Evolutionary conservation across 1,140 invertebrate species (phyloP), one percentile per base, ranked within the genome.

Genomic region (Whitmania pigra): DNA sequence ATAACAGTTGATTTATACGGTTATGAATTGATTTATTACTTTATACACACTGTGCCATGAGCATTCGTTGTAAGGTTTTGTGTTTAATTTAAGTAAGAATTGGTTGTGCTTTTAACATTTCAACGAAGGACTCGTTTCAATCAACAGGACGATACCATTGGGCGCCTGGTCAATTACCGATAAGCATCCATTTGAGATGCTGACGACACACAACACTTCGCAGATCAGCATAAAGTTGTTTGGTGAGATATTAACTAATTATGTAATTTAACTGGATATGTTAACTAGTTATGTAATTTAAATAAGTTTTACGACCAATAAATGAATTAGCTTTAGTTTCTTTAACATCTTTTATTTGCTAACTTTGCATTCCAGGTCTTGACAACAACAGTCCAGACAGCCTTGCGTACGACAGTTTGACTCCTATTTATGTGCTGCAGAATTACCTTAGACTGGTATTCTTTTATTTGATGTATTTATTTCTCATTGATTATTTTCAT

Each of bases 331-430:
- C 13, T 49, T 49, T 49, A 49, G 43, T 15, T 49, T 49, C 31
- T 36, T 36, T 36, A 36, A 49, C 13, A 49, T 49, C 9, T 49
- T 1, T 49, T 49, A 49, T 49, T 49, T 49, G 43, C 15, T 13
- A 7, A 13, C 9, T 49, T 49, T 49, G 43, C 71, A 15, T 74
- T 76, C 27, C 72, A 78, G 76, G 73, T 73, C 60, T 74, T 68
- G 69, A 71, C 18, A 76, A 78, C 66, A 71, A 74, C 29, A 74
- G 76, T 72, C 76, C 74, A 72, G 79, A 79, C 55, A 76, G 78
- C 6, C 72, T 82, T 63, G 77, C 79, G 20, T 81, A 78, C 77
- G 79, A 80, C 73, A 76, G 78, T 18, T 76, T 82, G n/a, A 76
- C 80, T 54, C 79, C 80, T 55, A 75, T 78, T 0, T 71, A 76